Base-by-base conservation (phyloP, 2,113 vertebrate species). In the Numida meleagris region DNA sequence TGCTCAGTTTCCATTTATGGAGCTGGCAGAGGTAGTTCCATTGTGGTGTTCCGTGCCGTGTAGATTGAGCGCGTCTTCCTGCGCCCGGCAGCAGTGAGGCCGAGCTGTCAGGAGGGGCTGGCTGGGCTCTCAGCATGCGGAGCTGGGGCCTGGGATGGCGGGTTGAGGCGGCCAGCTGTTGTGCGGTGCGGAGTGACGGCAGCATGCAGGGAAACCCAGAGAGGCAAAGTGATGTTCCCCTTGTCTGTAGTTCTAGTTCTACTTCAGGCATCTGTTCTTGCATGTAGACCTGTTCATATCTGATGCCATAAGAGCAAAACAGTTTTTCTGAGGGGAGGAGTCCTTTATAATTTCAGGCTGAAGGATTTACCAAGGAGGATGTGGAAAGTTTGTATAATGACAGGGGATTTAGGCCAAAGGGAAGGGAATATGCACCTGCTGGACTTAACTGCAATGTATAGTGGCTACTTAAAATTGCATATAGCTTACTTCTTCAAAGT, bases 91-190 rank as follows among this genome's bases (percentile, higher is more conserved):
- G 48, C 0, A 16, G 45, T 61, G 43, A 67, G 20, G 29, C 3
- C 12, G 78, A 58, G 51, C 42, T 46, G 40, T n/a, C 57, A 40
- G 27, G 23, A 12, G 4, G 27, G 18, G 48, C 42, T 48, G 58
- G 33, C 40, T 29, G 55, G 42, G 8, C 15, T 55, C 7, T 4
- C 48, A 12, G 48, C 48, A 25, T 13, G 10, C 75, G 63, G 66
- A 67, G 15, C 21, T 2, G 0, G 58, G 65, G 27, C 38, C 1
- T 1, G 0, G 16, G 34, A 57, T n/a, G 3, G 11, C 25, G 0
- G 21, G 33, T 2, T 20, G 29, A 24, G 71, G 62, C 29, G 67
- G 82, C 38, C 29, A 70, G 68, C 23, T 7, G 50, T 13, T 14
- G 13, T 24, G 61, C 25, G 17, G 9, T 31, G 53, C 24, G 48